Percentiles rank a stretch among this genome's conserved stretches.
These are phyloP conservation scores for Congeria kusceri DNA, from an alignment of 2,888 invertebrate species.

Conservation along the genomic window DNA sequence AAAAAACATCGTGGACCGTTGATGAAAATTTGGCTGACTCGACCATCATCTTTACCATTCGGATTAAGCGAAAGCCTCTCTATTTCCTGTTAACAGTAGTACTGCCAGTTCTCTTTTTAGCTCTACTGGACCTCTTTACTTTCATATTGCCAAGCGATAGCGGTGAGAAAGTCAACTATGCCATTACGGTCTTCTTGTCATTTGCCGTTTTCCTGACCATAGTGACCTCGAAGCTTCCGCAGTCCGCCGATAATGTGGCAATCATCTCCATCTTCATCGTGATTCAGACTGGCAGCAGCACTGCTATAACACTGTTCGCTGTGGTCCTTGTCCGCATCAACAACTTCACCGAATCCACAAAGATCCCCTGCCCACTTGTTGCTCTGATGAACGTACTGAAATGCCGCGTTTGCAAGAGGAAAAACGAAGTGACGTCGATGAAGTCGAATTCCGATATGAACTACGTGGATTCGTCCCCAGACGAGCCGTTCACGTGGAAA, in stretches of 20 bases:
- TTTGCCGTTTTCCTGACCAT: constrained; percentile 57
- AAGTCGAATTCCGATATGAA: too few species aligned
- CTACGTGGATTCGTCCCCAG: too few species aligned
- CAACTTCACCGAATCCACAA: too few species aligned
- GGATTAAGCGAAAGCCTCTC: constrained; percentile 46
- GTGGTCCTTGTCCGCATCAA: constrained; percentile 22
- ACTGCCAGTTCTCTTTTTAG: constrained; percentile 45
- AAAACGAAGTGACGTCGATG: too few species aligned
- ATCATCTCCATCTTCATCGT: constrained; percentile 50
- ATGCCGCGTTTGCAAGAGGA: too few species aligned
- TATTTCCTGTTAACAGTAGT: constrained; percentile 39
- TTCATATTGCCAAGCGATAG: constrained; percentile 52
- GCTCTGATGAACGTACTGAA: too few species aligned
- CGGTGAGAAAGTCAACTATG: constrained; percentile 52
- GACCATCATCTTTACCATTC: constrained; percentile 32
- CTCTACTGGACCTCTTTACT: constrained; percentile 39
- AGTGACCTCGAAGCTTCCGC: constrained; percentile 42
- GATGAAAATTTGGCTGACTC: constrained; percentile 24
- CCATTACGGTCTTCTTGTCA: constrained; percentile 55
- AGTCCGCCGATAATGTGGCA: constrained; percentile 40
- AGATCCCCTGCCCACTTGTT: too few species aligned
- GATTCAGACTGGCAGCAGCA: constrained; percentile 47
- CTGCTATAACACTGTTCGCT: constrained; percentile 26
- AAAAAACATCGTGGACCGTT: neutral
- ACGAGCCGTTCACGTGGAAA: too few species aligned